Evolutionary conservation across 2,888 invertebrate species (phyloP).

Genomic region (Choreutis nemorana): DNA sequence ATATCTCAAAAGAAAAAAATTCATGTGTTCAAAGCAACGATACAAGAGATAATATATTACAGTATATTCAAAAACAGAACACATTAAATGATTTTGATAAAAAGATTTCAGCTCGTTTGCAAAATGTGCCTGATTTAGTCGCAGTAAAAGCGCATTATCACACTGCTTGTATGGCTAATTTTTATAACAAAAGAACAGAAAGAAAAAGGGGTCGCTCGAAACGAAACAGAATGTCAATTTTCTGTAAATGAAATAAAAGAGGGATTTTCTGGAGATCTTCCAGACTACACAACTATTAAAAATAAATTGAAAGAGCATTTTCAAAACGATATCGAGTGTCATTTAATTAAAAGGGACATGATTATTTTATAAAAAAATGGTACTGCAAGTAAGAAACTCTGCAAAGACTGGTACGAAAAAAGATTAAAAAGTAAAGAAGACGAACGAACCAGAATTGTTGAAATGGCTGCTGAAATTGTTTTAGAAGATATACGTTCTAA

Average conservation of each 20-base stretch:
- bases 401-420: slow-evolving; percentile 19
- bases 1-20: slow-evolving; percentile 11
- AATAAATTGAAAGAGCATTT: slow-evolving; percentile 16
- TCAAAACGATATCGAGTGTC: slow-evolving; percentile 16
- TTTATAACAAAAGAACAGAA: slow-evolving; percentile 15
- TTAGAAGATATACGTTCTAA: slow-evolving; percentile 19
- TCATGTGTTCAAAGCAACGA: slow-evolving; percentile 14
- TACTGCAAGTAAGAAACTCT: slow-evolving; percentile 16
- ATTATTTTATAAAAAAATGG: slow-evolving; percentile 18
- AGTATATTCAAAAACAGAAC: slow-evolving; percentile 14
- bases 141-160: slow-evolving; percentile 16
- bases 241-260: slow-evolving; percentile 15
- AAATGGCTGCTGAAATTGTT: slow-evolving; percentile 21
- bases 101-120: slow-evolving; percentile 14
- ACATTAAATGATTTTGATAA: slow-evolving; percentile 15
- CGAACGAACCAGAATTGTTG: slow-evolving; percentile 20
- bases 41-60: slow-evolving; percentile 15
- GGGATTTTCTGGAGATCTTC: slow-evolving; percentile 15
- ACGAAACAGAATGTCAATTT: slow-evolving; percentile 16
- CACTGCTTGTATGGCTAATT: slow-evolving; percentile 16
- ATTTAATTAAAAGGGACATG: slow-evolving; percentile 16
- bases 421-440: slow-evolving; percentile 16
- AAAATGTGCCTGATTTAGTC: slow-evolving; percentile 15
- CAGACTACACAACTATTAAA: slow-evolving; percentile 13
- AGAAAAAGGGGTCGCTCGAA: slow-evolving; percentile 15